Conservation (phyloP, 2,113 vertebrate genomes). For the Poeciliopsis occidentalis region DNA sequence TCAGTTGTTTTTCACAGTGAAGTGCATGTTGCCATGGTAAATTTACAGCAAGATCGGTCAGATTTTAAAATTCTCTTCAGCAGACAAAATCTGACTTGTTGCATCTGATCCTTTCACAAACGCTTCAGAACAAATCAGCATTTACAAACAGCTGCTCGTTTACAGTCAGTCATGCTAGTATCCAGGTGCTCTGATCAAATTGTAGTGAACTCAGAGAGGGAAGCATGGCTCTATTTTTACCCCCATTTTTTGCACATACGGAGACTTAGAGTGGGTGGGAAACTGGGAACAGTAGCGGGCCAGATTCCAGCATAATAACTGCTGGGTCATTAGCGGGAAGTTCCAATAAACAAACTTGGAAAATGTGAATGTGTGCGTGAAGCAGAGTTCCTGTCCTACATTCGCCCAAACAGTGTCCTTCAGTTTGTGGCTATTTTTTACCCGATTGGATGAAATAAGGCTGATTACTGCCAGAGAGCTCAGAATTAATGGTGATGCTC, state of each 20-base stretch:
- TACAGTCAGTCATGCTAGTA: neutral
- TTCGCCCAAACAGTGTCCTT: constrained; percentile 31
- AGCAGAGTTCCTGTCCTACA: constrained; percentile 44
- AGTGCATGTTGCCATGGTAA: no score
- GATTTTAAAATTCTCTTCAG: no score
- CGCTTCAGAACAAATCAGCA: neutral
- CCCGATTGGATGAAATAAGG: constrained; percentile 1
- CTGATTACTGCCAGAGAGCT: neutral
- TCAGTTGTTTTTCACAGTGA: no score
- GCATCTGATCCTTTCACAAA: neutral
- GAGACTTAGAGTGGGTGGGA: constrained; percentile 27
- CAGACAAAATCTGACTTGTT: no score
- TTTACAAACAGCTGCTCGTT: neutral
- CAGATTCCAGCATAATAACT: constrained; percentile 61
- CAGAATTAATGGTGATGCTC: neutral
- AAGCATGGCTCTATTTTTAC: neutral
- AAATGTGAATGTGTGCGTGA: constrained; percentile 10
- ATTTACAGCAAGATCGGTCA: no score
- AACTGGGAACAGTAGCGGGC: constrained; percentile 54
- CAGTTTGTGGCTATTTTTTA: constrained; percentile 43
- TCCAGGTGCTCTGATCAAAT: neutral
- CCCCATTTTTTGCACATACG: constrained; percentile 1
- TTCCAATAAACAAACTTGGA: constrained; percentile 57
- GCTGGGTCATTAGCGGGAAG: constrained; percentile 65
- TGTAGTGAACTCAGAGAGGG: neutral